phyloP scores from a whole-genome alignment of 2,113 vertebrate genomes.

The Scolopax mira region DNA sequence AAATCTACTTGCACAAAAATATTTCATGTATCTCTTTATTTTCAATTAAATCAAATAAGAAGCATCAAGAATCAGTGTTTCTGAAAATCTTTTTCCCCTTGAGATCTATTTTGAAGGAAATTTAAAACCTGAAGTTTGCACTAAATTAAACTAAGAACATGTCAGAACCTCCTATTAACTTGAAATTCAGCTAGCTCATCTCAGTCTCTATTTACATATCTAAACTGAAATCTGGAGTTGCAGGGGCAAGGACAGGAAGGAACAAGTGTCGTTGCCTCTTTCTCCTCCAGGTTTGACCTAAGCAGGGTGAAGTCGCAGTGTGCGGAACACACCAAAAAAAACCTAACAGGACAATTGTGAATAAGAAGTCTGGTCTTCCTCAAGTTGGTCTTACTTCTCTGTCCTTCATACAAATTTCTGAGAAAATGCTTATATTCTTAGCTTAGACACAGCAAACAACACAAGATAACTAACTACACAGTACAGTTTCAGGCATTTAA shows the following conservation, averaged over 20 bases:
- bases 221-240: background rate
- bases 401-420: background rate
- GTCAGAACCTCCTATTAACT: background rate
- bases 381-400: background rate
- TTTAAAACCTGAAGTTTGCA: background rate
- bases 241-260: background rate
- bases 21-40: background rate
- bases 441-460: background rate
- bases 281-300: background rate
- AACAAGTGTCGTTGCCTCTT: background rate
- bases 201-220: background rate
- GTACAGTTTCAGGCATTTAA: background rate
- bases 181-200: background rate
- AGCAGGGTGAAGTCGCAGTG: too few relatives aligned
- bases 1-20: background rate
- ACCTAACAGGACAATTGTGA: background rate
- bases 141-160: background rate
- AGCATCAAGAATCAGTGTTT: background rate
- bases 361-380: background rate
- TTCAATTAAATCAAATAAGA: background rate
- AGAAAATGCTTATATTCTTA: background rate
- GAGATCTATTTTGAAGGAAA: background rate
- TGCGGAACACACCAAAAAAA: background rate
- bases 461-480: background rate
- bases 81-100: background rate